Base-by-base conservation (phyloP, 2,113 vertebrate species). In the Nothobranchius kuhntae region DNA sequence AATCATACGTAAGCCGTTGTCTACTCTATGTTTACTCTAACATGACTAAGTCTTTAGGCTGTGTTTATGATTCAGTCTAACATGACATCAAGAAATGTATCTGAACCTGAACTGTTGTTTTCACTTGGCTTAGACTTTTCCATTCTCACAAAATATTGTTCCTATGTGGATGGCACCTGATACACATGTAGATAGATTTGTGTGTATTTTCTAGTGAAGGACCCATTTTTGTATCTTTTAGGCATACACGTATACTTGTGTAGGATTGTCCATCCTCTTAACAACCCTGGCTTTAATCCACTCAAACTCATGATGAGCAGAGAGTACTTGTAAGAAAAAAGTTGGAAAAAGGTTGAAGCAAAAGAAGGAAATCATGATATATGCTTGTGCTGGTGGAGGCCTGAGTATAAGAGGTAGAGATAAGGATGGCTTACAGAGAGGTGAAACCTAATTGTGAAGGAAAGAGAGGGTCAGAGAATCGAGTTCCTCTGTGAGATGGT, bases 371-470 rank as follows among this genome's bases (percentile, higher is more conserved):
- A 84, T 75, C 24, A 54, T 78, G 84, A 88, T 81, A n/a, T 75
- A 83, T 84, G 81, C 79, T 66, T n/a, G 36, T 52, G 44, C 74
- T 71, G 86, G 83, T 81, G 81, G 82, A 77, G 85, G 73, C 68
- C 71, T 4, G 46, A 65, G 82, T 75, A 66, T 75, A 68, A 86
- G 77, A 73, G 80, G 68, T 13, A 61, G 68, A 84, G 87, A 87
- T 75, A 73, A 86, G 79, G 73, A 71, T 73, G 61, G 76, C 78
- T 82, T 68, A 83, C 75, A 81, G 86, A 87, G 75, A 83, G 50
- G 60, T 79, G 73, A 86, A 89, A 85, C 82, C 82, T 86, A 90
- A 87, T 89, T 90, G 84, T 83, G 75, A 68, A 72, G 58, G 67
- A 81, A 58, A 79, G 78, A 78, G 72, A 75, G 68, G 74, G 61